Conservation (phyloP, 2,797 vertebrate genomes). For the Bradypus variegatus region DNA sequence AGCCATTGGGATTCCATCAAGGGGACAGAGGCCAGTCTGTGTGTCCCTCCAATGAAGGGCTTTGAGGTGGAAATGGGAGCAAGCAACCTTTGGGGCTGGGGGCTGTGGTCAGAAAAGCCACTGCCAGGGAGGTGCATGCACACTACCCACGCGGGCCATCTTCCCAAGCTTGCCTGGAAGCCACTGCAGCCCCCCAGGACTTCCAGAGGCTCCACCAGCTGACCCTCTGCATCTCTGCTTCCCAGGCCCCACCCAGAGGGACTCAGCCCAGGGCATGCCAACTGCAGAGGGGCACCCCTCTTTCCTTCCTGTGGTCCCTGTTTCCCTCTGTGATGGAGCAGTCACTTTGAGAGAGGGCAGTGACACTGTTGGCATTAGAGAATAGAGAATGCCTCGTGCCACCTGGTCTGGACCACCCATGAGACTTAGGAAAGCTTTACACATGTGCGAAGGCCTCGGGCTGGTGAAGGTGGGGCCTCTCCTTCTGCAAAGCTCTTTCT, state of each 20-base stretch:
- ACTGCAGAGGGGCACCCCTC: too few relatives aligned
- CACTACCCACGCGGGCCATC: background rate
- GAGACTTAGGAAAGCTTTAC: background rate
- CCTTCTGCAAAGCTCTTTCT: background rate
- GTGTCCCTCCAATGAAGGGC: too few relatives aligned
- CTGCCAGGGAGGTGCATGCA: too few relatives aligned
- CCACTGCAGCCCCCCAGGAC: too few relatives aligned
- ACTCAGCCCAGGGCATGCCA: too few relatives aligned
- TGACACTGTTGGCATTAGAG: background rate
- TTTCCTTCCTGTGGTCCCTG: background rate
- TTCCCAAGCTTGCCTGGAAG: background rate
- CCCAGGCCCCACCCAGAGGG: rapidly evolving
- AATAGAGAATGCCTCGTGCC: too few relatives aligned
- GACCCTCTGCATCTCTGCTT: background rate
- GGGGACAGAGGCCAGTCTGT: rapidly evolving
- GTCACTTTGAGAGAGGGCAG: too few relatives aligned
- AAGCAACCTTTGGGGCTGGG: too few relatives aligned
- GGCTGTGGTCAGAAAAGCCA: too few relatives aligned
- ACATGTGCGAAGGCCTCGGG: background rate
- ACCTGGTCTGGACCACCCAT: too few relatives aligned
- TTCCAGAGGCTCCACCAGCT: background rate
- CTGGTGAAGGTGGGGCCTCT: background rate
- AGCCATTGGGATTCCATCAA: too few relatives aligned
- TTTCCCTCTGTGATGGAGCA: too few relatives aligned
- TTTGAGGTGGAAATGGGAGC: background rate